These are phyloP conservation scores for Phorcus lineatus DNA, from an alignment of 2,888 invertebrate species.

Conservation along the genomic window DNA sequence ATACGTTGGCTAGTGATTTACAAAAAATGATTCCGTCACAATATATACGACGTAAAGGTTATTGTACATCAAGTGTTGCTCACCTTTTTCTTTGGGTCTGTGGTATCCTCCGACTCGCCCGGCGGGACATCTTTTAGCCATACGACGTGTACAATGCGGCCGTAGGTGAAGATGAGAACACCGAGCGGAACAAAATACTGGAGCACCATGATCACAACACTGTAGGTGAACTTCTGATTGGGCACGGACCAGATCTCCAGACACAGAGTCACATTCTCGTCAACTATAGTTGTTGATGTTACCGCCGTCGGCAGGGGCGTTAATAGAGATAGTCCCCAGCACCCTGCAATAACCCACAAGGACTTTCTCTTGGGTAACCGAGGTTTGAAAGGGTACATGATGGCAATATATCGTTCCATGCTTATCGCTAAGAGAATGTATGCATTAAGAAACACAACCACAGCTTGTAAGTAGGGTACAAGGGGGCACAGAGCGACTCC, in stretches of 20 bases:
- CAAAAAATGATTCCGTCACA: no score
- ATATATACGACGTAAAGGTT: no score
- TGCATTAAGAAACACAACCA: slow-evolving; percentile 82
- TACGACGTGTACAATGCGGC: slow-evolving; percentile 87
- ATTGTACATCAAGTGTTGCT: slow-evolving; percentile 31
- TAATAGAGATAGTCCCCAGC: slow-evolving; percentile 86
- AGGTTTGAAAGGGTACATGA: slow-evolving; percentile 90
- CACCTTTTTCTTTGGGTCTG: slow-evolving; percentile 92
- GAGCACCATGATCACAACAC: slow-evolving; percentile 84
- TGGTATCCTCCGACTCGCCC: slow-evolving; percentile 84
- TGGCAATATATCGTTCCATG: slow-evolving; percentile 92
- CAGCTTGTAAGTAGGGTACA: slow-evolving; percentile 85
- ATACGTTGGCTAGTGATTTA: no score
- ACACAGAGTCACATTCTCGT: slow-evolving; percentile 6
- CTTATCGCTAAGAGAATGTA: slow-evolving; percentile 93
- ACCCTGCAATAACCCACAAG: slow-evolving; percentile 82
- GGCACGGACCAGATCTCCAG: slow-evolving; percentile 26
- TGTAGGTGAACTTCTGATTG: slow-evolving; percentile 77
- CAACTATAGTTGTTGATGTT: slow-evolving; percentile 78
- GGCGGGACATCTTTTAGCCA: slow-evolving; percentile 91
- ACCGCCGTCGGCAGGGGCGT: slow-evolving; percentile 89
- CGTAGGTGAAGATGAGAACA: slow-evolving; percentile 88
- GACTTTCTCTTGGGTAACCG: slow-evolving; percentile 85
- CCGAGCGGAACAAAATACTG: slow-evolving; percentile 88
- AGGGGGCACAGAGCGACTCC: slow-evolving; percentile 87